These are phyloP conservation scores for Stichopus chloronotus DNA, from an alignment of 35 echinoderm and acorn worm genomes.

Conservation along the genomic window DNA sequence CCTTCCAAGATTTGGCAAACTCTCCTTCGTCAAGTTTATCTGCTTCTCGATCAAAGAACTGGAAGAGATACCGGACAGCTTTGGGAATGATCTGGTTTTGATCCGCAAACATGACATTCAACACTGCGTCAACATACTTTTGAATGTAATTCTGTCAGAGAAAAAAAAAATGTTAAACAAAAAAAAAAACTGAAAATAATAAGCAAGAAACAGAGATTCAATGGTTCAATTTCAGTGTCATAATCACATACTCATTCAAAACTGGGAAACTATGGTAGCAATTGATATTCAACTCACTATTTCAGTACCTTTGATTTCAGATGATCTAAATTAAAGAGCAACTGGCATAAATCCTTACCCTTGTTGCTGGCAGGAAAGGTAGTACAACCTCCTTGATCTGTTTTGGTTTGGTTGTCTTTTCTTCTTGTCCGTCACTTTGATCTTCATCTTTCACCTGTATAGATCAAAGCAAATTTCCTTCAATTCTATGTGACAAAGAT, in stretches of 20 bases:
- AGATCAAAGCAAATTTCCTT: not conserved
- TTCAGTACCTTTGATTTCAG: too few relatives aligned
- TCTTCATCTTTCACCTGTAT: not conserved
- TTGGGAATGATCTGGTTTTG: not conserved
- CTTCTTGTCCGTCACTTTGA: not conserved
- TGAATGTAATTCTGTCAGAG: constrained; percentile 6
- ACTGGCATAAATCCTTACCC: too few relatives aligned
- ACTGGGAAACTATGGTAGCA: too few relatives aligned
- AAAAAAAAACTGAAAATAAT: too few relatives aligned
- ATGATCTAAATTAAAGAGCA: too few relatives aligned
- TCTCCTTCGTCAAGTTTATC: not conserved
- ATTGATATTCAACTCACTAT: too few relatives aligned
- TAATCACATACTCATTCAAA: too few relatives aligned
- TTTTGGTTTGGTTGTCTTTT: not conserved
- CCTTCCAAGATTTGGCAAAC: constrained; percentile 22
- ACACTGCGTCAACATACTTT: constrained; percentile 1
- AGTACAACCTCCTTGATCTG: constrained; percentile 18
- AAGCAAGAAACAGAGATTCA: too few relatives aligned
- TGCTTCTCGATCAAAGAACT: constrained; percentile 19
- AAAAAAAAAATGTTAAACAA: not conserved
- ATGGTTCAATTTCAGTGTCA: too few relatives aligned
- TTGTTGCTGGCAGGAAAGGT: constrained; percentile 20
- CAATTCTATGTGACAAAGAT: too few relatives aligned
- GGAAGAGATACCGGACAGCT: constrained; percentile 1
- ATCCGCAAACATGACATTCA: not conserved